These are phyloP conservation scores for Sarotherodon lohbergeri DNA, from an alignment of 2,113 vertebrate species.

Conservation along the genomic window DNA sequence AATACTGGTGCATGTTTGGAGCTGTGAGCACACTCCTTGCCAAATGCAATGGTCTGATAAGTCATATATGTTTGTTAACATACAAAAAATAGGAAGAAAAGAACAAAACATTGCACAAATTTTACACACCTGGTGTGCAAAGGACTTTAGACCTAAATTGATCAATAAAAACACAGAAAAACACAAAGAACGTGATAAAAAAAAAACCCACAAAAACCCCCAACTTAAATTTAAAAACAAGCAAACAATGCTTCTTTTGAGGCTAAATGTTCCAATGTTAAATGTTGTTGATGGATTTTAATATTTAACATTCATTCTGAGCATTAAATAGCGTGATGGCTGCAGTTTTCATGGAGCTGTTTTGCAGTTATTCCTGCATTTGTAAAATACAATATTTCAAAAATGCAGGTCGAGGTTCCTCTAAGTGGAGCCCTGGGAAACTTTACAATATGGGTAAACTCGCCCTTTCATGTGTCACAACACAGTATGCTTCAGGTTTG, in stretches of 20 bases:
- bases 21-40: background rate
- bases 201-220: background rate
- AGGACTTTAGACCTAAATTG: background rate
- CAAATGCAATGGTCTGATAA: background rate
- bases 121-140: accelerated
- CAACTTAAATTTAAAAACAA: background rate
- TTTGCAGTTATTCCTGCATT: background rate
- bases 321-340: background rate
- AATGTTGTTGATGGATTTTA: background rate
- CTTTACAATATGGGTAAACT: background rate
- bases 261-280: background rate
- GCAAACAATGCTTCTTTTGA: background rate
- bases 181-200: accelerated
- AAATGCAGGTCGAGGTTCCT: background rate
- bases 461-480: background rate
- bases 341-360: background rate
- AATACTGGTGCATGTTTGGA: background rate
- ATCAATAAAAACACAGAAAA: background rate
- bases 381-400: background rate
- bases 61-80: background rate
- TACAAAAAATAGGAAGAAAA: background rate
- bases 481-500: background rate
- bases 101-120: background rate
- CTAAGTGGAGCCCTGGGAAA: background rate
- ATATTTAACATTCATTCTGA: background rate